Evolutionary conservation across 2,797 vertebrate genomes (phyloP).

Genomic region (Sebastolobus altivelis): DNA sequence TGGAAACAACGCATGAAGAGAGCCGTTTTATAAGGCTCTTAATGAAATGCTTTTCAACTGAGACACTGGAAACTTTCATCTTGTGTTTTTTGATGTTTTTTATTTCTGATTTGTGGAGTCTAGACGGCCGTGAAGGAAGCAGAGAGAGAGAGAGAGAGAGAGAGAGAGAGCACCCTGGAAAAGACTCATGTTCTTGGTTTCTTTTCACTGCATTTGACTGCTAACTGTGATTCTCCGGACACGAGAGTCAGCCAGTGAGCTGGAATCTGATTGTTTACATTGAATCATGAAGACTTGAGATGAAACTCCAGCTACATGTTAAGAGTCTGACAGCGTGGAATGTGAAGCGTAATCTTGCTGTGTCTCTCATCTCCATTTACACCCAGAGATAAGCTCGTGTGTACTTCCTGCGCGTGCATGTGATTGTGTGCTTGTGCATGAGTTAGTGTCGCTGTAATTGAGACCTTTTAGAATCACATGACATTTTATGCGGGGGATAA

Average conservation of each 20-base stretch:
- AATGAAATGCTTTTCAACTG: not conserved
- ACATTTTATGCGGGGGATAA: slow-evolving; percentile 48
- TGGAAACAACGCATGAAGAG: not conserved
- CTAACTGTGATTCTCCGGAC: too few species aligned
- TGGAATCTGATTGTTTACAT: too few species aligned
- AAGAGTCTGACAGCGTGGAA: not conserved
- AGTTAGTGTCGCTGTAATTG: slow-evolving; percentile 40
- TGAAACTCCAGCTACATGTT: not conserved
- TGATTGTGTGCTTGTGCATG: slow-evolving; percentile 26
- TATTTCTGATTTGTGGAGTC: too few species aligned
- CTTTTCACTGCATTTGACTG: too few species aligned
- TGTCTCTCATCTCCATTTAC: not conserved
- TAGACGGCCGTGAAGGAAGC: too few species aligned
- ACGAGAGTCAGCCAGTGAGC: too few species aligned
- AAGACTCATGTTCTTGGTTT: too few species aligned
- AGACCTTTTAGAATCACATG: slow-evolving; percentile 53
- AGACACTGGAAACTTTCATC: not conserved
- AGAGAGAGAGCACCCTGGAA: too few species aligned
- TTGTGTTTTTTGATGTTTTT: not conserved
- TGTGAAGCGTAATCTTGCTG: not conserved
- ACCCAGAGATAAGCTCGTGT: not conserved
- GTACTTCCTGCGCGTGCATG: not conserved
- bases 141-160: too few species aligned
- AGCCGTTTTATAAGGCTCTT: not conserved
- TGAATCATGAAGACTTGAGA: not conserved